Percentiles rank a stretch among this genome's conserved stretches.
Conservation (phyloP, 2,113 vertebrate genomes). For the Sorex araneus region DNA sequence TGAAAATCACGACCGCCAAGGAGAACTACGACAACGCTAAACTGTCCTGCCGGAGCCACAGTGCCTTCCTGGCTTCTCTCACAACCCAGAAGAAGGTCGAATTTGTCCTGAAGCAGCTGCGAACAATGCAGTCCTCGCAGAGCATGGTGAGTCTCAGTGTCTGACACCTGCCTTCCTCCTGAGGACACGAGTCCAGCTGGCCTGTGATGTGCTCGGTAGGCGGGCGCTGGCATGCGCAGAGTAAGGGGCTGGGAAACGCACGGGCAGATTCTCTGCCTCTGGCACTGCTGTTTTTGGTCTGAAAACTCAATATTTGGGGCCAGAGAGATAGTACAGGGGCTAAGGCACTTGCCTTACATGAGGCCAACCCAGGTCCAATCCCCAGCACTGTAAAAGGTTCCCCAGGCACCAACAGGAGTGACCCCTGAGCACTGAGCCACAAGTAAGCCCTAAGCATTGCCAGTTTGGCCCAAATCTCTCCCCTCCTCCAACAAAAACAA, state of each 20-base stretch:
- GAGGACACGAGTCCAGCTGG: not conserved
- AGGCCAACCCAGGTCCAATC: too few relatives aligned
- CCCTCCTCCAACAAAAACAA: too few relatives aligned
- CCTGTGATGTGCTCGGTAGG: not conserved
- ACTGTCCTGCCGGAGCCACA: conserved; percentile 94
- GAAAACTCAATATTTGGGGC: conserved; percentile 16
- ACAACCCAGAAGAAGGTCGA: conserved; percentile 97
- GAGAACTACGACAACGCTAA: conserved; percentile 98
- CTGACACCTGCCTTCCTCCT: not conserved
- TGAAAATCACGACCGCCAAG: conserved; percentile 94
- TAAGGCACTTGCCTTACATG: too few relatives aligned
- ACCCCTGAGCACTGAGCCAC: too few relatives aligned
- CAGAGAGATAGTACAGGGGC: too few relatives aligned
- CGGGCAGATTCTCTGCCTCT: not conserved
- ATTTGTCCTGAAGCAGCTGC: conserved; percentile 97
- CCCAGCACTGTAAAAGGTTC: too few relatives aligned
- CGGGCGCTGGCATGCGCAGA: not conserved
- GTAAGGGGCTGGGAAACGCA: not conserved
- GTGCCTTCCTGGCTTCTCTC: conserved; percentile 95
- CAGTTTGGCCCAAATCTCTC: too few relatives aligned
- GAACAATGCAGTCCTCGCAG: conserved; percentile 93
- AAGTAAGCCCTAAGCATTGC: too few relatives aligned
- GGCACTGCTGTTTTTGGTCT: conserved; percentile 26
- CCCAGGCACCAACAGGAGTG: too few relatives aligned
- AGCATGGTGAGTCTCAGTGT: conserved; percentile 90